phyloP scores from a whole-genome alignment of 2,113 vertebrate genomes.

The Rhombomys opimus region DNA sequence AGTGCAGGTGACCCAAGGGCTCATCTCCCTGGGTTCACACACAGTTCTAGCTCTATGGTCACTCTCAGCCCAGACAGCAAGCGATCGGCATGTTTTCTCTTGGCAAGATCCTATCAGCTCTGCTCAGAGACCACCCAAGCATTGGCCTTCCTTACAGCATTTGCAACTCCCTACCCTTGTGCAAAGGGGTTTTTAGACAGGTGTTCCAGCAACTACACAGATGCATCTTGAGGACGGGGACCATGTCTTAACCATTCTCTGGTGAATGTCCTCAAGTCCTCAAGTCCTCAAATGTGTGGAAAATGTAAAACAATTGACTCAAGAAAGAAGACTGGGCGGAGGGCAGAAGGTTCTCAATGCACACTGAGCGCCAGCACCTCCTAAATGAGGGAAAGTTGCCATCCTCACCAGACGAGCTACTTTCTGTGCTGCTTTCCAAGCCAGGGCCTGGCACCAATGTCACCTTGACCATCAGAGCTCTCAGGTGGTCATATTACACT shows the following conservation, averaged over 20 bases:
- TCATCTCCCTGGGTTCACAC: neutral
- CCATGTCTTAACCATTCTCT: neutral
- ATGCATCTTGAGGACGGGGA: neutral
- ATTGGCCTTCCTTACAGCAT: neutral
- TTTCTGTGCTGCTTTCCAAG: neutral
- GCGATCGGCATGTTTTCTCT: neutral
- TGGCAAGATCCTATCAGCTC: neutral
- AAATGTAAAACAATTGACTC: conserved; percentile 39
- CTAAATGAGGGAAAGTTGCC: neutral
- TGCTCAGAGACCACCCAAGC: neutral
- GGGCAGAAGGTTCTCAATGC: neutral
- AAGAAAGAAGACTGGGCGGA: neutral
- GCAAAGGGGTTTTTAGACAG: neutral
- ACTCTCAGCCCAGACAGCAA: neutral
- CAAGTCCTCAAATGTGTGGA: neutral
- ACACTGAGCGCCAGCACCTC: neutral
- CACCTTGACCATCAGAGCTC: neutral
- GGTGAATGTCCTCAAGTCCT: neutral
- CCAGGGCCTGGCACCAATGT: neutral
- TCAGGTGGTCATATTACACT: neutral
- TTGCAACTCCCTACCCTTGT: neutral
- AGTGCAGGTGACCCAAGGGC: neutral
- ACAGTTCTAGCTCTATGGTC: neutral
- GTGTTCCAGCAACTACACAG: accelerated
- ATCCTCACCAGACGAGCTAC: neutral